phyloP scores from a whole-genome alignment of 2,797 vertebrate species.

The Clarias fuscus region DNA sequence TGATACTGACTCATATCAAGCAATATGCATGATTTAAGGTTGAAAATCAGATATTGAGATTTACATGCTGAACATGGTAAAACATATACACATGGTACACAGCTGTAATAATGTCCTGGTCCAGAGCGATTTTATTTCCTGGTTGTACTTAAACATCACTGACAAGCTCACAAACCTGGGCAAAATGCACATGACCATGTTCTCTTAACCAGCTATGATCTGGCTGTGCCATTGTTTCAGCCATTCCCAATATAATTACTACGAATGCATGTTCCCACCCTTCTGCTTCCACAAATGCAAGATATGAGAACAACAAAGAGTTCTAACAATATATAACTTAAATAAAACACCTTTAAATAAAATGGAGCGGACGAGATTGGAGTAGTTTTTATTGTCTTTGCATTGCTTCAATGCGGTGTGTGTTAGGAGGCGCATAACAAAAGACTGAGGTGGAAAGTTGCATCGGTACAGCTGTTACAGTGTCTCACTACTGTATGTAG shows the following conservation, averaged over 20 bases:
- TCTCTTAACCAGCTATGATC: neutral
- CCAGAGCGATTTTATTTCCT: neutral
- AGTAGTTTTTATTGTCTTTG: slow-evolving; percentile 9
- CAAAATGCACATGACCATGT: neutral
- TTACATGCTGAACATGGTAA: neutral
- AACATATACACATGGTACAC: neutral
- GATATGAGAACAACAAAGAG: neutral
- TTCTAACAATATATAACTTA: neutral
- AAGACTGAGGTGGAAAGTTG: neutral
- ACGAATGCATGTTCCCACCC: neutral
- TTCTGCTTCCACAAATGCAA: neutral
- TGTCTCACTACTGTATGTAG: neutral
- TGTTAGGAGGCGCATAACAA: slow-evolving; percentile 32
- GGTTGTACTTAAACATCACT: neutral
- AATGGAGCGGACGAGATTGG: slow-evolving; percentile 18
- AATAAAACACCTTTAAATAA: slow-evolving; percentile 22
- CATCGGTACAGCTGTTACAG: neutral
- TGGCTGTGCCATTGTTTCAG: neutral
- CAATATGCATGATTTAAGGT: neutral
- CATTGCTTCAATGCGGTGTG: slow-evolving; percentile 21
- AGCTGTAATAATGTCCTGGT: neutral
- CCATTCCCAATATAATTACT: neutral
- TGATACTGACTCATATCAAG: neutral
- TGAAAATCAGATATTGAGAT: neutral
- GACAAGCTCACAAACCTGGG: neutral